Conservation (phyloP, 2,113 vertebrate genomes). For the Natator depressus region DNA sequence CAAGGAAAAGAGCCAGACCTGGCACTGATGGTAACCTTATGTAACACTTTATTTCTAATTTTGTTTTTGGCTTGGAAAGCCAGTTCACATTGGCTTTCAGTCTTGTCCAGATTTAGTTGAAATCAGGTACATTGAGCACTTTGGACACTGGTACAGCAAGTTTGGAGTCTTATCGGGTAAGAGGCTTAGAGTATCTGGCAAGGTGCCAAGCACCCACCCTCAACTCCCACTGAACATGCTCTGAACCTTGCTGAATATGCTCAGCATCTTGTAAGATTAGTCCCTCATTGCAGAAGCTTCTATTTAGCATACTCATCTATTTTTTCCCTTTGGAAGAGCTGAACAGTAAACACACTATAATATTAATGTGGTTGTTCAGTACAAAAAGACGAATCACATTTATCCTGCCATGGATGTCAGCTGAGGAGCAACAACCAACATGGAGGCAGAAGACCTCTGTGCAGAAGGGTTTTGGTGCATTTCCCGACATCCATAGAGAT, state of each 20-base stretch:
- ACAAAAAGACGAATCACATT: constrained; percentile 29
- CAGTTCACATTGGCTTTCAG: constrained; percentile 4
- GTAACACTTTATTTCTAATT: background rate
- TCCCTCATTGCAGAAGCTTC: constrained; percentile 55
- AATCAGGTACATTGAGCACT: constrained; percentile 6
- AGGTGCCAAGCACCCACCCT: constrained; percentile 26
- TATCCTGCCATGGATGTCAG: constrained; percentile 6
- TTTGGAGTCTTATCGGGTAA: background rate
- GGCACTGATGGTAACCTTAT: background rate
- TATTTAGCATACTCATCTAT: background rate
- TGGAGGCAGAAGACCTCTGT: background rate
- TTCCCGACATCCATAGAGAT: background rate
- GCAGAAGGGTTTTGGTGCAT: background rate
- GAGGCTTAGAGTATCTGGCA: constrained; percentile 46
- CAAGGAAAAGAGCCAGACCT: constrained; percentile 4
- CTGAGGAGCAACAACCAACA: constrained; percentile 47
- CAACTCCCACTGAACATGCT: constrained; percentile 31
- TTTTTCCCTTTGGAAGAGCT: background rate
- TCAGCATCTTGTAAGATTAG: constrained; percentile 46
- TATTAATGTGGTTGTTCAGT: background rate
- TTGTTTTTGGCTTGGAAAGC: background rate
- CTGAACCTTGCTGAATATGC: background rate
- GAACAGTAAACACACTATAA: background rate
- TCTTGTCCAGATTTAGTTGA: constrained; percentile 12
- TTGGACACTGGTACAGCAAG: constrained; percentile 13